phyloP scores from a whole-genome alignment of 2,113 vertebrate genomes.

The Poeciliopsis turrubarensis region DNA sequence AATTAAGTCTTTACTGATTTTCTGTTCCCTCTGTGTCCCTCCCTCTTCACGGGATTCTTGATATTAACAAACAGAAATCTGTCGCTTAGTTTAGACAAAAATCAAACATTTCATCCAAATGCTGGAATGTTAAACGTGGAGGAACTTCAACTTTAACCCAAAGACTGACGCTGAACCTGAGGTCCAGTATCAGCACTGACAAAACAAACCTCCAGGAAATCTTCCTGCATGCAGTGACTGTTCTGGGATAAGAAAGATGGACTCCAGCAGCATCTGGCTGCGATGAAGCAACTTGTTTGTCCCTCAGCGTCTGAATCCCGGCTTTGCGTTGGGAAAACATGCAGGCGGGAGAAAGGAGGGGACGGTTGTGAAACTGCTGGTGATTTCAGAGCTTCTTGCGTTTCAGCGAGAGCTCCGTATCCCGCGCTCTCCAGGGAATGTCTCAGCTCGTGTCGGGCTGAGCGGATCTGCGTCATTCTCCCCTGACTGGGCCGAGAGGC shows the following conservation, averaged over 20 bases:
- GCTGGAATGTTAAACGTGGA: not conserved
- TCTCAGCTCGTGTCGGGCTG: constrained; percentile 74
- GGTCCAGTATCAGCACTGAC: not conserved
- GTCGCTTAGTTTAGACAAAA: too few relatives aligned
- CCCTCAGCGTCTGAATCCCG: constrained; percentile 29
- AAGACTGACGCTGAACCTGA: not conserved
- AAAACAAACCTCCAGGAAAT: not conserved
- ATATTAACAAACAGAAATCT: too few relatives aligned
- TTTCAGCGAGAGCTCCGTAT: constrained; percentile 70
- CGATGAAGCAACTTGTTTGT: constrained; percentile 5
- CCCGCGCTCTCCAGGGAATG: constrained; percentile 77
- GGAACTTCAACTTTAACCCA: not conserved
- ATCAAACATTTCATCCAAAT: not conserved
- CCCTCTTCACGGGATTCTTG: too few relatives aligned
- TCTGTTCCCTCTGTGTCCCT: too few relatives aligned
- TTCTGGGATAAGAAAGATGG: not conserved
- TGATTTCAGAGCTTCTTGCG: constrained; percentile 55
- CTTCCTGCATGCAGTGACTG: not conserved
- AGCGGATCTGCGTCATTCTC: constrained; percentile 68
- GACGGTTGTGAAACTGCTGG: constrained; percentile 62
- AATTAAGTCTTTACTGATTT: too few relatives aligned
- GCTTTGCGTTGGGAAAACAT: constrained; percentile 19
- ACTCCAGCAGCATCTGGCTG: not conserved
- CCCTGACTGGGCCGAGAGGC: constrained; percentile 40
- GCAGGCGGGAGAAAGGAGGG: not conserved